These are phyloP conservation scores for Saxicola maurus DNA, from an alignment of 2,797 vertebrate species.

Conservation along the genomic window DNA sequence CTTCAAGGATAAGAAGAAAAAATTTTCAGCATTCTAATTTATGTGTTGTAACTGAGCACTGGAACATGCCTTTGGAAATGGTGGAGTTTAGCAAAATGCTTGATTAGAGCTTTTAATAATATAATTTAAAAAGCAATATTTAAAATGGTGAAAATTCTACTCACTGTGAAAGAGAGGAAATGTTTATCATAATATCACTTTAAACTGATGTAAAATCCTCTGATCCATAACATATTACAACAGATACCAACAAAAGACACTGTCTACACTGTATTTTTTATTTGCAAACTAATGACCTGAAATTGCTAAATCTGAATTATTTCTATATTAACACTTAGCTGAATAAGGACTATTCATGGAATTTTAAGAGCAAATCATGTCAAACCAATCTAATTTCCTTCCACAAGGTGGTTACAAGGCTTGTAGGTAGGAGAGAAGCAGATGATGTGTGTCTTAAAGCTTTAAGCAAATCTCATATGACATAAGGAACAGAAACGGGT, in stretches of 20 bases:
- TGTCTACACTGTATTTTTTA: not conserved
- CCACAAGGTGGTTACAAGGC: not conserved
- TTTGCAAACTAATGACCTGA: not conserved
- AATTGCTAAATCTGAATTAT: not conserved
- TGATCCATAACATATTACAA: not conserved
- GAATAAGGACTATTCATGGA: not conserved
- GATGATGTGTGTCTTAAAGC: not conserved
- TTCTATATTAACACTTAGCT: not conserved
- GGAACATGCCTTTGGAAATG: not conserved
- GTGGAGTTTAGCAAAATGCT: not conserved
- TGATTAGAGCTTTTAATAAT: not conserved
- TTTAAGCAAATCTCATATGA: not conserved
- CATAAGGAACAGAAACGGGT: not conserved
- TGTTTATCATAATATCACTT: not conserved
- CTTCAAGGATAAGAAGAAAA: not conserved
- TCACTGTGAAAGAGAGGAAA: not conserved
- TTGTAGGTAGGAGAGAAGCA: not conserved
- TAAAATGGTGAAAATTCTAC: not conserved
- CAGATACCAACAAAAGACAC: not conserved
- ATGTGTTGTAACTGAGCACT: not conserved
- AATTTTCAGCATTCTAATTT: not conserved
- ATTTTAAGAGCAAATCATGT: not conserved
- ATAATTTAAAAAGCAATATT: not conserved
- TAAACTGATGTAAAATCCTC: not conserved
- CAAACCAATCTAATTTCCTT: not conserved